Conservation (phyloP, 1,140 invertebrate genomes). For the Ceratoteleas bidentatus region DNA sequence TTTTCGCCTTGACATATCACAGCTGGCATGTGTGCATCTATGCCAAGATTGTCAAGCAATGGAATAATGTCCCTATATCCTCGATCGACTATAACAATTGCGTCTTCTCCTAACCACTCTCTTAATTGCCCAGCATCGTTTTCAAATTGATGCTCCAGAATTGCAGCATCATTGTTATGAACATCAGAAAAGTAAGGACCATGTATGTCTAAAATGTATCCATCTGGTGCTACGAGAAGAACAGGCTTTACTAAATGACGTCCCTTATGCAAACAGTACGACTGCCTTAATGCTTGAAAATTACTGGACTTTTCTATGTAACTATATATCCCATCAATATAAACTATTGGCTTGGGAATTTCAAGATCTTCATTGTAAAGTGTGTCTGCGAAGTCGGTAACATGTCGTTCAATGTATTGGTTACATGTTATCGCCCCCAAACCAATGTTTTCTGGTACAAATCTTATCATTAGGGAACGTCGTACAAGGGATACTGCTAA, state of each 20-base stretch:
- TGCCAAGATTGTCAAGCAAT: neutral
- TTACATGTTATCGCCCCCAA: neutral
- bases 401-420: neutral
- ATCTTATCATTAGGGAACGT: neutral
- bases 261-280: neutral
- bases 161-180: constrained; percentile 1
- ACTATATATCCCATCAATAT: constrained; percentile 1
- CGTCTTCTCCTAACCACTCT: constrained; percentile 18
- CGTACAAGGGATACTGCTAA: too few relatives aligned
- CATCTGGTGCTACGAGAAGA: constrained; percentile 5
- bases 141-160: constrained; percentile 13
- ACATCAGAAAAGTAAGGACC: constrained; percentile 2
- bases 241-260: neutral
- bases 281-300: neutral
- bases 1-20: too few relatives aligned
- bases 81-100: constrained; percentile 10
- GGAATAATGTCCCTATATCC: neutral
- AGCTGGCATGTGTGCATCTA: constrained; percentile 8
- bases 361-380: neutral
- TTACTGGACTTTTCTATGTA: neutral
- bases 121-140: neutral
- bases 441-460: constrained; percentile 1
- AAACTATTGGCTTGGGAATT: neutral
- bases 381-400: neutral
- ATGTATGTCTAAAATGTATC: constrained; percentile 6